Conservation (phyloP, 2,797 vertebrate species). For the Urosaurus nigricauda region DNA sequence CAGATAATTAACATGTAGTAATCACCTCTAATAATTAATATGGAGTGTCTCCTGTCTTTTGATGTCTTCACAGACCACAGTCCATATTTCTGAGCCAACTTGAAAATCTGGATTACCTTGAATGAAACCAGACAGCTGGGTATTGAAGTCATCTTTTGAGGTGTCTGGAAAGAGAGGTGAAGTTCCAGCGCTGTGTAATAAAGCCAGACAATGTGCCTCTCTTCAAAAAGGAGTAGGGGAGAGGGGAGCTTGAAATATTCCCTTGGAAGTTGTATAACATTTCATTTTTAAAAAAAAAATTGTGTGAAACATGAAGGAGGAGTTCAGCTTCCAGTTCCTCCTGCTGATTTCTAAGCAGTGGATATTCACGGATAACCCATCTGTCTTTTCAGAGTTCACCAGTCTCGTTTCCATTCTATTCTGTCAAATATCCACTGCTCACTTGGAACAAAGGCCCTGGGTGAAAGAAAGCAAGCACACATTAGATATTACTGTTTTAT, state of each 20-base stretch:
- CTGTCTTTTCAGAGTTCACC: background rate
- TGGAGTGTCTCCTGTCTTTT: slow-evolving; percentile 14
- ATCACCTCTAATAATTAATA: slow-evolving; percentile 13
- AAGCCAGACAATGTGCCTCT: background rate
- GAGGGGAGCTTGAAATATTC: background rate
- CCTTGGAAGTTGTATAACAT: background rate
- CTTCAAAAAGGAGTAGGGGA: background rate
- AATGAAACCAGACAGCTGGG: slow-evolving; percentile 18
- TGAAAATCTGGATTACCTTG: slow-evolving; percentile 10
- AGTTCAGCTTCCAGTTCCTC: slow-evolving; percentile 7
- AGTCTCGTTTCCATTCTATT: background rate
- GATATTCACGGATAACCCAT: background rate
- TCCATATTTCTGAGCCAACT: slow-evolving; percentile 15
- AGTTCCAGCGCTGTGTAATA: background rate
- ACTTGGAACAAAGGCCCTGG: background rate
- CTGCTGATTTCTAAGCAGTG: background rate
- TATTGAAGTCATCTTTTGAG: slow-evolving; percentile 15
- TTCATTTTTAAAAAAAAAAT: background rate
- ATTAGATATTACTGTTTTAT: background rate
- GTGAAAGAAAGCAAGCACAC: background rate
- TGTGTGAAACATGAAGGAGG: slow-evolving; percentile 15
- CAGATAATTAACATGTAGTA: slow-evolving; percentile 25
- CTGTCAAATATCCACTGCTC: background rate
- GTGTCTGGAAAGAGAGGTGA: background rate
- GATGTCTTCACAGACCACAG: slow-evolving; percentile 15